These are phyloP conservation scores for Catalaphyllia jardinei DNA, from an alignment of 64 coral and sea anemone genomes.

Conservation along the genomic window DNA sequence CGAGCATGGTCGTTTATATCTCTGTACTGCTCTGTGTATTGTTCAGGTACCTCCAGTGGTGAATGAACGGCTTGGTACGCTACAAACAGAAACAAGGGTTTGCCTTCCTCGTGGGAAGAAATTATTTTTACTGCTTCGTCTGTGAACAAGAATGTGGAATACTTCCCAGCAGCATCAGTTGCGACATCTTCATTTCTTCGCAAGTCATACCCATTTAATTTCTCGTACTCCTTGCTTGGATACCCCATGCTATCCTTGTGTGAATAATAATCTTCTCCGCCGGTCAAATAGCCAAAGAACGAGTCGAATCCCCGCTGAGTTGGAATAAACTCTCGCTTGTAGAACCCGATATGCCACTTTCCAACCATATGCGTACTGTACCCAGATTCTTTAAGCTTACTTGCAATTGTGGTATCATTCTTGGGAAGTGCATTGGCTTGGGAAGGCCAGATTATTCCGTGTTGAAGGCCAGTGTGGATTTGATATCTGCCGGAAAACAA, in stretches of 20 bases:
- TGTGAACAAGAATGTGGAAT: conserved; percentile 64
- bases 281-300: conserved; percentile 64
- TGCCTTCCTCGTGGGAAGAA: conserved; percentile 9
- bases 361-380: conserved; percentile 67
- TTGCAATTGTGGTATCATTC: conserved; percentile 57
- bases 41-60: conserved; percentile 47
- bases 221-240: neutral
- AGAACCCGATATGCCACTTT: conserved; percentile 72
- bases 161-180: conserved; percentile 18
- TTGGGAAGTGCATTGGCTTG: conserved; percentile 58
- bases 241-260: conserved; percentile 21
- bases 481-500: conserved; percentile 68
- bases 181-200: conserved; percentile 57
- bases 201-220: conserved; percentile 51
- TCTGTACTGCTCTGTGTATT: conserved; percentile 44
- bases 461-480: conserved; percentile 73
- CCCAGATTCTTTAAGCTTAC: conserved; percentile 42
- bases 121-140: conserved; percentile 60
- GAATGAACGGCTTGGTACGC: conserved; percentile 61
- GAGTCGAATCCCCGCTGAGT: conserved; percentile 60
- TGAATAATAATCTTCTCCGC: conserved; percentile 63
- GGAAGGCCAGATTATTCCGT: conserved; percentile 51
- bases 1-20: conserved; percentile 30
- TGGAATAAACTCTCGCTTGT: conserved; percentile 64
- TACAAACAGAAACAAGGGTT: conserved; percentile 54